Evolutionary conservation across 2,888 invertebrate species (phyloP).

Genomic region (Drosophila affinis): DNA sequence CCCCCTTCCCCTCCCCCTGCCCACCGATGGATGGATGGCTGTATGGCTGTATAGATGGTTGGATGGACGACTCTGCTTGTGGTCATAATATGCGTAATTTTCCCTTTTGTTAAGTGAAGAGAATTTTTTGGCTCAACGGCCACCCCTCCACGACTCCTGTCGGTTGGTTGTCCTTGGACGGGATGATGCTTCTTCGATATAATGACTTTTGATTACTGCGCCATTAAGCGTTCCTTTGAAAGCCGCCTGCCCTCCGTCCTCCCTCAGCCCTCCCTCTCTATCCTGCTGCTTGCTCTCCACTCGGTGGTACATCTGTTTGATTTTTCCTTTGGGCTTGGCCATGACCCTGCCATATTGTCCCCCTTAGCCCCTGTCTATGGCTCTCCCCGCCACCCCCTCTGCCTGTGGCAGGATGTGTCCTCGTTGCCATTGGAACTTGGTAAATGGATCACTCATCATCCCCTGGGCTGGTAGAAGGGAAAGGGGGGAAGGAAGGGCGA

Average conservation of each 20-base stretch:
- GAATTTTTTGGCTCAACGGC: slow-evolving; percentile 51
- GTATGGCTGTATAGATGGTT: too few relatives aligned
- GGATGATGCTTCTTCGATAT: slow-evolving; percentile 55
- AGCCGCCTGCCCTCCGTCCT: not conserved
- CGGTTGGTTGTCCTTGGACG: slow-evolving; percentile 56
- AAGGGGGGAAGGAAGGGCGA: not conserved
- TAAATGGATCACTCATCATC: slow-evolving; percentile 30
- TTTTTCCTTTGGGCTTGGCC: slow-evolving; percentile 50
- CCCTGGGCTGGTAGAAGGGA: not conserved
- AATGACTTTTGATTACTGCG: slow-evolving; percentile 78
- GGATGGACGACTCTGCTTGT: slow-evolving; percentile 23
- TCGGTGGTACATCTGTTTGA: slow-evolving; percentile 73
- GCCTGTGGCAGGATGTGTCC: slow-evolving; percentile 46
- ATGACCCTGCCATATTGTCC: slow-evolving; percentile 21
- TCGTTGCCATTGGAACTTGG: slow-evolving; percentile 27
- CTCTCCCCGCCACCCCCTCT: too few relatives aligned
- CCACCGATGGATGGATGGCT: not conserved
- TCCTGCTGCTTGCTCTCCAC: slow-evolving; percentile 24
- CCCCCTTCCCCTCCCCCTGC: too few relatives aligned
- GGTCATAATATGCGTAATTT: slow-evolving; percentile 78
- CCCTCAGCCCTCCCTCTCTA: too few relatives aligned
- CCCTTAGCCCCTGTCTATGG: slow-evolving; percentile 7
- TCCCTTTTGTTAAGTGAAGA: slow-evolving; percentile 54
- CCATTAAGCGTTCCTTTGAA: slow-evolving; percentile 65
- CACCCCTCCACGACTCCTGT: slow-evolving; percentile 8